phyloP scores from a whole-genome alignment of 2,797 vertebrate species.

The Liparis tanakae region DNA sequence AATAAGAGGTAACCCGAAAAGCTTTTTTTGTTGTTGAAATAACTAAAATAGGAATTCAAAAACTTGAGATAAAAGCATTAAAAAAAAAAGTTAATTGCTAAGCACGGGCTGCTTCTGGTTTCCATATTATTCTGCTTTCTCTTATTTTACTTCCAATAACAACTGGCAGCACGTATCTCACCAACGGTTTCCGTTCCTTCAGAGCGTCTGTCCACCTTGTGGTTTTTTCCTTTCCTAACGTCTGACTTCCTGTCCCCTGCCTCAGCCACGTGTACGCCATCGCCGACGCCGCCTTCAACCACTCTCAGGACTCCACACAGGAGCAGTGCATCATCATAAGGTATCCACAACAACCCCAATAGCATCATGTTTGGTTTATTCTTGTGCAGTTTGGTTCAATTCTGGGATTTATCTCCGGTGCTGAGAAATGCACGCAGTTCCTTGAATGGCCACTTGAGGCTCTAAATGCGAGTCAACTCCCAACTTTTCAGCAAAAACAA shows the following conservation, averaged over 20 bases:
- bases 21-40: neutral
- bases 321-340: slow-evolving; percentile 89
- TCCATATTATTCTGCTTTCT: neutral
- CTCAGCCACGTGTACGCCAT: slow-evolving; percentile 90
- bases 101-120: neutral
- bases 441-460: neutral
- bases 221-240: neutral
- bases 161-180: neutral
- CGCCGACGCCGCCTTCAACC: slow-evolving; percentile 84
- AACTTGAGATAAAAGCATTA: neutral
- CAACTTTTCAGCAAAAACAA: too few relatives aligned
- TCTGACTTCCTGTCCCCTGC: slow-evolving; percentile 22
- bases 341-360: slow-evolving; percentile 65
- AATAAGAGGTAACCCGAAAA: neutral
- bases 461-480: too few relatives aligned
- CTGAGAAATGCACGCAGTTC: neutral
- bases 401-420: neutral
- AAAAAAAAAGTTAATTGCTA: neutral
- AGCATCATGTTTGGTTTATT: neutral
- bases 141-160: neutral
- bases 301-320: slow-evolving; percentile 83
- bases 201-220: neutral
- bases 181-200: neutral
- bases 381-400: neutral
- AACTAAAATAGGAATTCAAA: neutral